phyloP scores from a whole-genome alignment of 2,113 vertebrate species.

The Aspiorhynchus laticeps region DNA sequence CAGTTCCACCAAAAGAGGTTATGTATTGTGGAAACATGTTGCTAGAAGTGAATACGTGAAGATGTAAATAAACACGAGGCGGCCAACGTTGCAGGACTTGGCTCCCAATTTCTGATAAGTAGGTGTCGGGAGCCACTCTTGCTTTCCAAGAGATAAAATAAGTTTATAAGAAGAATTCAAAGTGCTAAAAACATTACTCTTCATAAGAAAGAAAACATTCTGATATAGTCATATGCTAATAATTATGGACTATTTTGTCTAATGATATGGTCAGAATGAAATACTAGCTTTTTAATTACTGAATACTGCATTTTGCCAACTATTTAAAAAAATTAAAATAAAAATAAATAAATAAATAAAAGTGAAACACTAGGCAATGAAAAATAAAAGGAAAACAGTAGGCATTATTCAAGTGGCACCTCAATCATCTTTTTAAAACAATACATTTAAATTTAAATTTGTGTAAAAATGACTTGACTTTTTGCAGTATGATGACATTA shows the following conservation, averaged over 20 bases:
- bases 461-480: neutral
- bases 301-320: neutral
- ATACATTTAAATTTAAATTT: neutral
- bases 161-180: neutral
- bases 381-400: neutral
- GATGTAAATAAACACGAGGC: constrained; percentile 41
- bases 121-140: constrained; percentile 25
- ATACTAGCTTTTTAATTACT: neutral
- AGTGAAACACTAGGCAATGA: neutral
- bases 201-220: neutral
- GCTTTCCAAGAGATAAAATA: constrained; percentile 11
- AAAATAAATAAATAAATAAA: neutral
- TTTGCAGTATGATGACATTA: neutral
- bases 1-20: constrained; percentile 23
- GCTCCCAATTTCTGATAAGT: constrained; percentile 20
- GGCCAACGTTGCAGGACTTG: constrained; percentile 20
- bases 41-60: constrained; percentile 19
- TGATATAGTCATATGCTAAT: neutral
- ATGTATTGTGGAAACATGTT: constrained; percentile 37
- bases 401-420: neutral
- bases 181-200: neutral
- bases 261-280: neutral
- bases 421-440: neutral
- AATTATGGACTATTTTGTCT: neutral
- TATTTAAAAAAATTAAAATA: no score